Conservation (phyloP, 2,888 invertebrate species). For the Linhomoeus sp. region DNA sequence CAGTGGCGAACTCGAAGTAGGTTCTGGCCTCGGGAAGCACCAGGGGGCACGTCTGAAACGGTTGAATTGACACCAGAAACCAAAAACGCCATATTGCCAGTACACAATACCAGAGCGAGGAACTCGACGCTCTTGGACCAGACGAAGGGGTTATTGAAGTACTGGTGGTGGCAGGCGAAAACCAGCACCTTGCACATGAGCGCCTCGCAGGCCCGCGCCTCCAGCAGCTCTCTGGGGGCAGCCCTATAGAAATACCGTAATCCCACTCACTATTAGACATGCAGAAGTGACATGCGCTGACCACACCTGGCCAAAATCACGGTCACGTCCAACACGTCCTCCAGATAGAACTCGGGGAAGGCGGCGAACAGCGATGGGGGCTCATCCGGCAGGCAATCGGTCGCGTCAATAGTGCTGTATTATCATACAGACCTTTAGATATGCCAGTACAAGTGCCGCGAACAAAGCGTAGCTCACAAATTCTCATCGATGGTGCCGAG, state of each 20-base stretch:
- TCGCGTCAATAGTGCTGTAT: no score
- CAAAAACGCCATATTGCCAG: no score
- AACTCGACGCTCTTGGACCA: slow-evolving; percentile 89
- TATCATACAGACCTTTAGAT: no score
- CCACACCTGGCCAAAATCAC: slow-evolving; percentile 29
- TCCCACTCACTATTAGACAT: no score
- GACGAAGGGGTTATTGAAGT: slow-evolving; percentile 85
- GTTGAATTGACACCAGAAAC: no score
- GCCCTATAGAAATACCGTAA: no score
- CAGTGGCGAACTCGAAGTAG: slow-evolving; percentile 57
- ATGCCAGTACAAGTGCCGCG: no score
- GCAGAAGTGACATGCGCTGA: no score
- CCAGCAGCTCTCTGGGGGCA: slow-evolving; percentile 51
- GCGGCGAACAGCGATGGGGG: slow-evolving; percentile 62
- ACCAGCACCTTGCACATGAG: slow-evolving; percentile 49
- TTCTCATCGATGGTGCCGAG: slow-evolving; percentile 30
- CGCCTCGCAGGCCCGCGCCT: slow-evolving; percentile 42
- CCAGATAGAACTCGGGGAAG: slow-evolving; percentile 85
- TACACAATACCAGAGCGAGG: no score
- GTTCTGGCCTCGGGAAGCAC: slow-evolving; percentile 30
- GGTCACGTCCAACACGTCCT: slow-evolving; percentile 87
- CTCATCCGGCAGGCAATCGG: slow-evolving; percentile 31
- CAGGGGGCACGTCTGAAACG: slow-evolving; percentile 36
- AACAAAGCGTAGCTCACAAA: slow-evolving; percentile 12
- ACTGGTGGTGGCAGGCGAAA: slow-evolving; percentile 68